These are phyloP conservation scores for Sterrhoptilus dennistouni DNA, from an alignment of 2,113 vertebrate genomes.

Conservation along the genomic window DNA sequence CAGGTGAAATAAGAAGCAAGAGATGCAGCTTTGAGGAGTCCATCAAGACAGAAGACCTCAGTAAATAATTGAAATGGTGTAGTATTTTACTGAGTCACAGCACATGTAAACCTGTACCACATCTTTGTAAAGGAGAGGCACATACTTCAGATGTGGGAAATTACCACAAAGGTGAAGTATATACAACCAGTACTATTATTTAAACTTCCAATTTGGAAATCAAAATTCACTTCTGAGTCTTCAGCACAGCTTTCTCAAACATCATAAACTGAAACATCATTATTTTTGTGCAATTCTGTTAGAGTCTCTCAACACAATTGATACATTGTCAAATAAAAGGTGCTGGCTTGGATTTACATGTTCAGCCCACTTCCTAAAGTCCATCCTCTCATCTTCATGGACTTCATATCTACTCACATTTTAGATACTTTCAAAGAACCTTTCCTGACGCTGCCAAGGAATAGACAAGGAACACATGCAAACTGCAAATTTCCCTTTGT, in stretches of 20 bases:
- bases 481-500: background rate
- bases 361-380: background rate
- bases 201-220: background rate
- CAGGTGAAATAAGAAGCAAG: background rate
- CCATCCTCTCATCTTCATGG: background rate
- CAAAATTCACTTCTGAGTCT: background rate
- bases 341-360: background rate
- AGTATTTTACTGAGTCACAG: background rate
- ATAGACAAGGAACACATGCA: background rate
- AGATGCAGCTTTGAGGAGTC: background rate
- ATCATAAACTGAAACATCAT: background rate
- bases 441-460: background rate
- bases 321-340: background rate
- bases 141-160: background rate
- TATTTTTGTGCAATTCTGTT: background rate
- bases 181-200: background rate
- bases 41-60: background rate
- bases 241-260: background rate
- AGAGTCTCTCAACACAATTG: background rate
- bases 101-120: background rate
- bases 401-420: background rate
- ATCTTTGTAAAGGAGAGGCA: background rate
- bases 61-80: background rate
- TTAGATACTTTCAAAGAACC: background rate
- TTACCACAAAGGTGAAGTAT: rapidly evolving